Evolutionary conservation across 2,888 invertebrate genomes (phyloP).

Genomic region (Sthenelais limicola): DNA sequence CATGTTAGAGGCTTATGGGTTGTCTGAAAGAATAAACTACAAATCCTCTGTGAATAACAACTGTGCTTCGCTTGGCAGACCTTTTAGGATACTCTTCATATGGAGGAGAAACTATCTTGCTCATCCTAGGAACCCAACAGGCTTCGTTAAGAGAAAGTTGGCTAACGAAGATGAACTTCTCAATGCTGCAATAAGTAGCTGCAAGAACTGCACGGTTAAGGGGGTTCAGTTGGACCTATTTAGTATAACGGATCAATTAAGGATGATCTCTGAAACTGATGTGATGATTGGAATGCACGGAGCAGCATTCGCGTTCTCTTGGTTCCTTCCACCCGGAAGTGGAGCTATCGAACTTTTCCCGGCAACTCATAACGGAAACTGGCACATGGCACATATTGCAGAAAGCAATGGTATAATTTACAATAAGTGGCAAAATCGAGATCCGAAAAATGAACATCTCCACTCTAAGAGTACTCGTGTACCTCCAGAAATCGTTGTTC

Average conservation of each 20-base stretch:
- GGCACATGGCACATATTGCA: constrained; percentile 66
- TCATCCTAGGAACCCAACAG: constrained; percentile 69
- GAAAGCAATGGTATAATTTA: constrained; percentile 64
- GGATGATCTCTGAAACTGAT: constrained; percentile 62
- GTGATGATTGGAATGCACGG: constrained; percentile 71
- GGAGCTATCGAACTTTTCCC: constrained; percentile 67
- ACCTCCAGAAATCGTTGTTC: not conserved
- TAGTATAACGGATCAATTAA: constrained; percentile 62
- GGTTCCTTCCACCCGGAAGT: constrained; percentile 63
- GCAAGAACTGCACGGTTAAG: constrained; percentile 54
- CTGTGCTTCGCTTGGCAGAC: not conserved
- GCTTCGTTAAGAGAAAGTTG: constrained; percentile 65
- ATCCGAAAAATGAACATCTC: constrained; percentile 5
- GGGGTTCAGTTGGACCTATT: constrained; percentile 64
- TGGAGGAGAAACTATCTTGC: constrained; percentile 69
- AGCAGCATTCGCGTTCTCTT: constrained; percentile 66
- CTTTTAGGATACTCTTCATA: constrained; percentile 57
- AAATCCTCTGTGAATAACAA: not conserved
- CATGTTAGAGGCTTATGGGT: constrained; percentile 56
- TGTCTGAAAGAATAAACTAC: constrained; percentile 46
- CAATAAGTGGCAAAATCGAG: constrained; percentile 63
- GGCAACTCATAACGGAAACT: constrained; percentile 47
- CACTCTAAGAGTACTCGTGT: constrained; percentile 20
- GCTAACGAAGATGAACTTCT: constrained; percentile 68
- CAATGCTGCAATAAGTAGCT: constrained; percentile 48